Evolutionary conservation across 1,140 invertebrate genomes (phyloP).

Genomic region (Nixonia krombeini): DNA sequence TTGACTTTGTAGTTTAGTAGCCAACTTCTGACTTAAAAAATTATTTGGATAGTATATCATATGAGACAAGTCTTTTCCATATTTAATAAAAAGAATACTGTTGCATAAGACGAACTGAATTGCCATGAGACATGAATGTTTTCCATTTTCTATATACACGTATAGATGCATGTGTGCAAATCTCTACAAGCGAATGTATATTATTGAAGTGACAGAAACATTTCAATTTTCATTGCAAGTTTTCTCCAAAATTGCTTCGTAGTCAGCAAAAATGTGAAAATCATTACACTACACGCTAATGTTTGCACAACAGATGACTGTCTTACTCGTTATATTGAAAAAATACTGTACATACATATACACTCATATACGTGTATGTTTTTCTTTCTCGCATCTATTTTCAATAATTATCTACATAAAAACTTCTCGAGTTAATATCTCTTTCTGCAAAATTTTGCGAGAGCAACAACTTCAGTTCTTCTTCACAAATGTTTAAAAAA

Average conservation of each 20-base stretch:
- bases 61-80: background rate
- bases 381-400: background rate
- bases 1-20: too few species aligned
- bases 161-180: conserved; percentile 17
- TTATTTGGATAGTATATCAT: too few species aligned
- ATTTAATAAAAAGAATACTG: background rate
- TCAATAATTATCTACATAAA: conserved; percentile 8
- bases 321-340: conserved; percentile 20
- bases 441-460: background rate
- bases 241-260: background rate
- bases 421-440: background rate
- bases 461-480: background rate
- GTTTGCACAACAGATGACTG: conserved; percentile 21
- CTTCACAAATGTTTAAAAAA: background rate
- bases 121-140: background rate
- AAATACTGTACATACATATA: conserved; percentile 28
- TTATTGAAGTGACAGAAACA: background rate
- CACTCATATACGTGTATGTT: background rate
- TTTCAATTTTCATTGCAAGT: background rate
- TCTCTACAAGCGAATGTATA: conserved; percentile 9
- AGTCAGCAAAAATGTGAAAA: conserved; percentile 16
- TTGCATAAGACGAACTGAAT: background rate
- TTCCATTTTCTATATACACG: conserved; percentile 3
- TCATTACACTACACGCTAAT: conserved; percentile 1
- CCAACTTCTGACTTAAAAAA: too few species aligned